Conservation (phyloP, 2,113 vertebrate species). For the Tylochromis polylepis region DNA sequence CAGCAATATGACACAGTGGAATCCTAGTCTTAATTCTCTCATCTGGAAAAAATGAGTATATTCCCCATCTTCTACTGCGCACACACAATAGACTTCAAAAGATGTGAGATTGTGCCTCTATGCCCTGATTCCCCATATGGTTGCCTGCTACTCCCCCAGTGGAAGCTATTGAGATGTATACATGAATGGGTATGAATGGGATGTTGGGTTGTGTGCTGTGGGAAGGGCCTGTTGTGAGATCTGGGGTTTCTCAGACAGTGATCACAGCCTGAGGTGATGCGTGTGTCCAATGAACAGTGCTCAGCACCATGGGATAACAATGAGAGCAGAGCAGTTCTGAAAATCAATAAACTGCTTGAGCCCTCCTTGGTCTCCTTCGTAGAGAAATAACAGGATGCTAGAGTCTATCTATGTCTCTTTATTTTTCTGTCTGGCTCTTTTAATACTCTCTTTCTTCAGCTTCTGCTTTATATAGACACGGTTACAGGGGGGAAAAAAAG, state of each 20-base stretch:
- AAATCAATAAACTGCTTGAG: constrained; percentile 71
- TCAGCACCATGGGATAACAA: constrained; percentile 60
- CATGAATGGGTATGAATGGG: constrained; percentile 40
- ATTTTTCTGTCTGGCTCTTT: not conserved
- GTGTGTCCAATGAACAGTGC: constrained; percentile 55
- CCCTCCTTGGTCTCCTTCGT: constrained; percentile 47
- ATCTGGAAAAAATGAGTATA: not conserved
- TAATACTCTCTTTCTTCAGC: not conserved
- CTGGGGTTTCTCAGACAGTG: constrained; percentile 43
- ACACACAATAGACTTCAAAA: constrained; percentile 30
- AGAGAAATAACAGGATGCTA: constrained; percentile 54
- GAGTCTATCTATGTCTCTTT: constrained; percentile 36
- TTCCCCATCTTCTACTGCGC: not conserved
- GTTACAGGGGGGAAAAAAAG: accelerated
- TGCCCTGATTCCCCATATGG: constrained; percentile 15
- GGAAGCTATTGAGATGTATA: constrained; percentile 26
- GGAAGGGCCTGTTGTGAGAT: constrained; percentile 47
- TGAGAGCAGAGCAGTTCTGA: constrained; percentile 51
- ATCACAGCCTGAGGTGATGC: constrained; percentile 61
- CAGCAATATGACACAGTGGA: constrained; percentile 19
- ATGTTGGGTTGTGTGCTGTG: constrained; percentile 10
- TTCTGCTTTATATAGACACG: not conserved
- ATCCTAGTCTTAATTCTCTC: constrained; percentile 16
- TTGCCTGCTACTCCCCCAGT: constrained; percentile 3
- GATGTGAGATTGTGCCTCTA: constrained; percentile 4